These are phyloP conservation scores for Xiphias gladius DNA, from an alignment of 2,113 vertebrate species.

Conservation along the genomic window DNA sequence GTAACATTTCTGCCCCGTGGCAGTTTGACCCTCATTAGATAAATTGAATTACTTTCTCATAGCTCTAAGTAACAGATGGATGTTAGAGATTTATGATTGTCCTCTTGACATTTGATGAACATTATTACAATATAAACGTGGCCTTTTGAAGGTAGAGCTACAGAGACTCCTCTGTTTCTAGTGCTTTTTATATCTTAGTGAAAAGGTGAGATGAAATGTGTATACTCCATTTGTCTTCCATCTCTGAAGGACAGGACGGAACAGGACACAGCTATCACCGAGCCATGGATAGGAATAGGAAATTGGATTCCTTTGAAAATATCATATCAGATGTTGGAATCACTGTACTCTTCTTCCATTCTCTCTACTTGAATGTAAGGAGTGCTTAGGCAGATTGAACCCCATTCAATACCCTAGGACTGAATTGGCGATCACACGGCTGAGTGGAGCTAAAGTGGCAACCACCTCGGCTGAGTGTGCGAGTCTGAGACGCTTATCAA, in stretches of 20 bases:
- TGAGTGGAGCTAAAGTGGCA: conserved; percentile 27
- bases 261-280: conserved; percentile 32
- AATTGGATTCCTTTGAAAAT: conserved; percentile 41
- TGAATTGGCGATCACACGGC: conserved; percentile 37
- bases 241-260: conserved; percentile 32
- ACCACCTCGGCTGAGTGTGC: background rate
- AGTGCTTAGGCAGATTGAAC: conserved; percentile 34
- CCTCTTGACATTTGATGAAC: conserved; percentile 5
- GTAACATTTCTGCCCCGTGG: background rate
- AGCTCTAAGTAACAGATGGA: background rate
- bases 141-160: conserved; percentile 10
- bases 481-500: conserved; percentile 1
- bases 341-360: conserved; percentile 30
- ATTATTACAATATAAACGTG: background rate
- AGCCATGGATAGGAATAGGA: conserved; percentile 5
- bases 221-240: conserved; percentile 20
- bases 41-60: background rate
- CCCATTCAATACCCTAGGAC: background rate
- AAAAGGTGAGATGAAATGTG: conserved; percentile 36
- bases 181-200: conserved; percentile 16
- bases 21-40: background rate
- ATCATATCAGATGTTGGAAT: conserved; percentile 56
- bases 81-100: background rate
- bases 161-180: background rate
- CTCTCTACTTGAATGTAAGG: conserved; percentile 38